Evolutionary conservation across 2,888 invertebrate genomes (phyloP), one percentile per base, ranked within the genome.

Genomic region (Drosophila pseudotalamancana): DNA sequence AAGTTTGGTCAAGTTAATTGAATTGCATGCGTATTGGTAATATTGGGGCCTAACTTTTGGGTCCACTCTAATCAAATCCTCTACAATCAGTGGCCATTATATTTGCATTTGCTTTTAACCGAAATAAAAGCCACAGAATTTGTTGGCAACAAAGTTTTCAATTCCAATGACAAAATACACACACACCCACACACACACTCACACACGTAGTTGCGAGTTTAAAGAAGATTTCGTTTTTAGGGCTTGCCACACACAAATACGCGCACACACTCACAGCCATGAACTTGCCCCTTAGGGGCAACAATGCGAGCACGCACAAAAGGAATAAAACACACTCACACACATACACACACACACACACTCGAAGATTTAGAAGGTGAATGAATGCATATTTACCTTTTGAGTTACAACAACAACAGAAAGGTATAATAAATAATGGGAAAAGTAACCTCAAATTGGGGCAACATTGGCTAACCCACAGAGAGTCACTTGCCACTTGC

Each of bases 381-480:
- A 81, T 81, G 75, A 75, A 75, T 82, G 82, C 64, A 50, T 87
- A 74, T 82, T 88, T 83, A 86, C 86, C 84, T 79, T 82, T 72
- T 55, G 55, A 46, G 73, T 61, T 63, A 68, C 48, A 68, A 54
- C 5, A 29, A 50, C 29, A 16, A 25, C 32, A 40, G 35, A n/a
- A 9, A 60, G 61, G 43, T 12, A 51, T 51, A 32, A 34, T 55
- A 40, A 42, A 46, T 40, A 66, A 29, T 34, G 54, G 25, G 42
- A 32, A 48, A 64, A 55, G 35, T 42, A 72, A 57, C 88, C 80
- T 55, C 70, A 83, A 83, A 77, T 83, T 83, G 87, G 67, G 72
- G 72, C 85, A 72, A 72, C 73, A 72, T 64, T 84, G 77, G 70
- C 80, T 70, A 70, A 83, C 73, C 71, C 70, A 54, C 32, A 43